Evolutionary conservation across 2,888 invertebrate species (phyloP).

Genomic region (Ephialtes manifestator): DNA sequence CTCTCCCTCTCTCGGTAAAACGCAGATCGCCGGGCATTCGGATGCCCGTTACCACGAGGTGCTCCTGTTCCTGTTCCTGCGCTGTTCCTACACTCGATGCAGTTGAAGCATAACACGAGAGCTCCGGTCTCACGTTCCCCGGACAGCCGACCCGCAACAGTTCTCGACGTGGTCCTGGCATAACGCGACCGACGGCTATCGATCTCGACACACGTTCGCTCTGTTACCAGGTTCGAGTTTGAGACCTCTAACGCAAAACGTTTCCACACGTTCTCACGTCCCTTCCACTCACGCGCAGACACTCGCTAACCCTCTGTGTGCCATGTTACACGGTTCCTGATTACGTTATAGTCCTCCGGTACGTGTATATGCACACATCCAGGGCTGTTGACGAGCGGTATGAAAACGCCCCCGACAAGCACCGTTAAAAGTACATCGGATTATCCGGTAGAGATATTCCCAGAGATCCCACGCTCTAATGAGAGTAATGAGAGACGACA

Average conservation of each 20-base stretch:
- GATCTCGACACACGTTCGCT: slow-evolving; percentile 39
- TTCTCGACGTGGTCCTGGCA: slow-evolving; percentile 33
- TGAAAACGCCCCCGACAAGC: background rate
- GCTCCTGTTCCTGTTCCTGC: background rate
- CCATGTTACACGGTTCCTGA: slow-evolving; percentile 2
- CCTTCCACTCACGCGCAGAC: slow-evolving; percentile 11
- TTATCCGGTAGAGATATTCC: slow-evolving; percentile 51
- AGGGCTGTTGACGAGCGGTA: background rate
- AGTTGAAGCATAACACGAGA: slow-evolving; percentile 14
- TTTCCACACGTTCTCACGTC: background rate
- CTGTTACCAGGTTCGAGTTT: slow-evolving; percentile 30
- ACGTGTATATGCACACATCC: background rate
- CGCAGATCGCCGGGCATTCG: slow-evolving; percentile 40
- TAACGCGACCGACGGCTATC: slow-evolving; percentile 48
- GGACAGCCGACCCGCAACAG: slow-evolving; percentile 44
- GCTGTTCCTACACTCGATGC: slow-evolving; percentile 9
- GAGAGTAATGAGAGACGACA: slow-evolving; percentile 61
- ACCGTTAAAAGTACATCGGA: slow-evolving; percentile 56
- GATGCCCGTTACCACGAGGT: slow-evolving; percentile 35
- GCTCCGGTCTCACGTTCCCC: slow-evolving; percentile 51
- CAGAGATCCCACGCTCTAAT: slow-evolving; percentile 62
- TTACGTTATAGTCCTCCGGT: background rate
- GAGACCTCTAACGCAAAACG: background rate
- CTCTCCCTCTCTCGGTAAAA: slow-evolving; percentile 17
- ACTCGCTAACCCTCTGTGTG: slow-evolving; percentile 1